Conservation (phyloP, 1,140 invertebrate species). For the Brachionus plicatilis region DNA sequence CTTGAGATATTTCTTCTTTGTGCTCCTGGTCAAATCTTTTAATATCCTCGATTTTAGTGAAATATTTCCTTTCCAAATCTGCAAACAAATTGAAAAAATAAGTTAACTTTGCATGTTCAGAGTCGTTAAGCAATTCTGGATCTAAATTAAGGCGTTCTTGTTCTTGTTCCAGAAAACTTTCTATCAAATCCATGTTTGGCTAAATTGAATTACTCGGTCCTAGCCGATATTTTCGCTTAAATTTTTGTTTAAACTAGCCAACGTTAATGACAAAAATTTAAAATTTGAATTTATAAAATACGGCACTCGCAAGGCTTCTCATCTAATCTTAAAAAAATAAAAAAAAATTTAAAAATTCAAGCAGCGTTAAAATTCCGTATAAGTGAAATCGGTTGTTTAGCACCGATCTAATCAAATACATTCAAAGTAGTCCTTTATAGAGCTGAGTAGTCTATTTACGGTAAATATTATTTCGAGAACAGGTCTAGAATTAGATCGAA, state of each 20-base stretch:
- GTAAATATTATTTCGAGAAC: background rate
- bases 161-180: constrained; percentile 8
- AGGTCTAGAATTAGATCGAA: background rate
- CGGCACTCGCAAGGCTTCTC: background rate
- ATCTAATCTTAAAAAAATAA: background rate
- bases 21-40: constrained; percentile 14
- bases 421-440: background rate
- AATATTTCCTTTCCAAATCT: background rate
- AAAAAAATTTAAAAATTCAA: background rate
- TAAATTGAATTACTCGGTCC: background rate
- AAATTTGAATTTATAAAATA: constrained; percentile 22
- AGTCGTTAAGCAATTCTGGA: background rate
- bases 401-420: background rate
- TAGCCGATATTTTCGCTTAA: background rate
- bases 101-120: background rate
- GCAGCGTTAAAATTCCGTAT: background rate
- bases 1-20: constrained; percentile 18
- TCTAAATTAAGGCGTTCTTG: background rate
- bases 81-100: constrained; percentile 26
- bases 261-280: background rate
- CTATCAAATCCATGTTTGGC: background rate
- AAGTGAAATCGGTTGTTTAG: background rate
- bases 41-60: constrained; percentile 6
- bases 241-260: background rate
- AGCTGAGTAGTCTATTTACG: constrained; percentile 6